phyloP scores from a whole-genome alignment of 2,797 vertebrate genomes.

The Arremon brunneinucha region DNA sequence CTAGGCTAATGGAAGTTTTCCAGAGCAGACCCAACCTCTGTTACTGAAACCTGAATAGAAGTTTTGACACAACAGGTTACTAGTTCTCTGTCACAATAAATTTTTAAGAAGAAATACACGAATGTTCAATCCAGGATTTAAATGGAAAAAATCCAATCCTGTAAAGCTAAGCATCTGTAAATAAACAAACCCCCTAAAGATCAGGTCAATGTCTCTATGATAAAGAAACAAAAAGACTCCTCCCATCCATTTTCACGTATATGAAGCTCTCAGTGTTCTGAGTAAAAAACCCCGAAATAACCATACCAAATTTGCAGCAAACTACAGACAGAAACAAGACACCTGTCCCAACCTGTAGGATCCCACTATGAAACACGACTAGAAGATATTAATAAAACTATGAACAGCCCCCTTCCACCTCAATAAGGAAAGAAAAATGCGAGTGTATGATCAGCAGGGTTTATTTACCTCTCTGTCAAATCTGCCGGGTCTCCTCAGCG shows the following conservation, averaged over 20 bases:
- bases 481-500: conserved; percentile 89
- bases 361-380: neutral
- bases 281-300: neutral
- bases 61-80: neutral
- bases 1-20: neutral
- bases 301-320: neutral
- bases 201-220: neutral
- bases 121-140: neutral
- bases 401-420: neutral
- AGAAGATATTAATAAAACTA: neutral
- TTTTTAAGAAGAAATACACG: neutral
- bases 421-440: neutral
- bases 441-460: neutral
- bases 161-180: neutral
- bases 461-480: conserved; percentile 90
- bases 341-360: neutral
- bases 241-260: neutral
- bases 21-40: neutral
- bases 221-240: neutral
- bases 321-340: neutral
- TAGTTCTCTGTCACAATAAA: neutral
- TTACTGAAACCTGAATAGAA: neutral
- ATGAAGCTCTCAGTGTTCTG: neutral
- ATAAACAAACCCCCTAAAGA: neutral
- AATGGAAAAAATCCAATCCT: neutral